Base-by-base conservation (phyloP, 2,888 invertebrate species). In the Netelia virgata region DNA sequence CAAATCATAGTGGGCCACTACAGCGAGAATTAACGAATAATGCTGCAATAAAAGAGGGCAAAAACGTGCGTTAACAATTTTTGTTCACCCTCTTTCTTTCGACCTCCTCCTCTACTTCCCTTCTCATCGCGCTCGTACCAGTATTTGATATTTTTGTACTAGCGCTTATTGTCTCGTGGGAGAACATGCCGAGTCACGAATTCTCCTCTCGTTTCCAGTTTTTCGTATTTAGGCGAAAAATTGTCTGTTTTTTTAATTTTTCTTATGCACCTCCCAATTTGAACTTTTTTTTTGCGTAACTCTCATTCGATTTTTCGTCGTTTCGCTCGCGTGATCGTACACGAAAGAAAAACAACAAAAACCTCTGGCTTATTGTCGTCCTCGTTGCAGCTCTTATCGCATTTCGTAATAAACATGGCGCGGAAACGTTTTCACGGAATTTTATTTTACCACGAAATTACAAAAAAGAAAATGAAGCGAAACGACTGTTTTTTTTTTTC, bases 51-150 rank as follows among this genome's bases (percentile, higher is more conserved):
- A 78, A 82, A 84, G 64, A 43, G 53, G 70, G 28, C n/a, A 28
- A 28, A 79, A 85, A 86, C 82, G 68, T 83, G 77, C 83, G 84
- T 88, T 86, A 82, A 86, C 87, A 84, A 86, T 83, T 79, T 41
- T 68, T 23, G 23, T 59, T 10, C 36, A 16, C 41, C 50, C 63
- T 63, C 16, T 20, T 43, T 47, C 41, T 2, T 9, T 20, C 43
- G 20, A 1, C 47, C 53, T 16, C 28, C 41, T 0, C 50, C 50
- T 64, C 18, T 28, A 41, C 59, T 18, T 16, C 5, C 20, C 57
- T 9, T 41, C 43, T n/a, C 6, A 55, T 57, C 41, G 43, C 36
- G 36, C 28, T 11, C 10, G 20, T 57, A 16, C 43, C 10, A 53
- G 63, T 16, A 47, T 59, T 28, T 81, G 55, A 69, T 75, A 70